phyloP scores from a whole-genome alignment of 1,140 invertebrate species.

The Yoshiicerus persimilis region DNA sequence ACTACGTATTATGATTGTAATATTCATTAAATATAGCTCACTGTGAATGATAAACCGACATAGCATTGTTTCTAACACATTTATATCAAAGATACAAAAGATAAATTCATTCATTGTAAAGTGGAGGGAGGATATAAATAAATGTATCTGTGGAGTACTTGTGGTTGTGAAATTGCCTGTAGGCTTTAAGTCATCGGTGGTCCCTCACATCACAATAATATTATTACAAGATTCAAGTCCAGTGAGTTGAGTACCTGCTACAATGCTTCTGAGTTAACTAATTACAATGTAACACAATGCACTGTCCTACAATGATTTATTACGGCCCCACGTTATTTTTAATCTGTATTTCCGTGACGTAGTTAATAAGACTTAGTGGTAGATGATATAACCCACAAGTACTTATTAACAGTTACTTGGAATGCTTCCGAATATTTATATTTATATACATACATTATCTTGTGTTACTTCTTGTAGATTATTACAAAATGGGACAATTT shows the following conservation, averaged over 20 bases:
- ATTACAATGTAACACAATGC: slow-evolving; percentile 14
- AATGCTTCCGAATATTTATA: no score
- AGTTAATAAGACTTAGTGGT: not conserved
- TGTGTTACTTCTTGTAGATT: no score
- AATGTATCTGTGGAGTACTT: not conserved
- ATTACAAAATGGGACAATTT: no score
- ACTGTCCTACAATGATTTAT: not conserved
- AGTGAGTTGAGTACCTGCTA: not conserved
- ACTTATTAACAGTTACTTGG: no score
- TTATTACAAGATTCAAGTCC: not conserved
- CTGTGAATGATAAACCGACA: no score
- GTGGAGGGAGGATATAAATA: not conserved
- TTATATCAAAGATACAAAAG: not conserved
- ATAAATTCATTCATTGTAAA: not conserved
- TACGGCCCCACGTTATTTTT: not conserved
- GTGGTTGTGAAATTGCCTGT: not conserved
- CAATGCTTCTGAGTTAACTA: slow-evolving; percentile 20
- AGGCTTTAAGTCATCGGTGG: not conserved
- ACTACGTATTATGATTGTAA: not conserved
- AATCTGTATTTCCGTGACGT: not conserved
- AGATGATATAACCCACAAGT: not conserved
- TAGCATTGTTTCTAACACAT: not conserved
- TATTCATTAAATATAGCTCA: not conserved
- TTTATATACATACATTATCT: no score
- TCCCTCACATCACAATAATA: no score